Conservation (phyloP, 2,888 invertebrate species). For the Brachylomia viminalis region DNA sequence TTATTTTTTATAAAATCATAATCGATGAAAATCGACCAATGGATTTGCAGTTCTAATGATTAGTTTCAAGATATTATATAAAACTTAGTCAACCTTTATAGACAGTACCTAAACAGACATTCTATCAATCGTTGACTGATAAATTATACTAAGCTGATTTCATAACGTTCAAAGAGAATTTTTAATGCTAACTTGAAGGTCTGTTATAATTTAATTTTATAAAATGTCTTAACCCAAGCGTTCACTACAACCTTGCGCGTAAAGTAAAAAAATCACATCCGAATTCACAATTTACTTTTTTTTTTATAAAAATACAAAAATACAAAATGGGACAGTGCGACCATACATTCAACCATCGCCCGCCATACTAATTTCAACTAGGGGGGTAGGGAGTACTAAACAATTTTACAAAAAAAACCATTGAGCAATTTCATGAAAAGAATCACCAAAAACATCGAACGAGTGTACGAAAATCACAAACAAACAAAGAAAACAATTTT, state of each 20-base stretch:
- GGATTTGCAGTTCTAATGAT: slow-evolving; percentile 28
- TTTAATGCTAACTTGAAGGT: slow-evolving; percentile 69
- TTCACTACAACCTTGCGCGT: slow-evolving; percentile 84
- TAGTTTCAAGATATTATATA: slow-evolving; percentile 33
- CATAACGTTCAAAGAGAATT: slow-evolving; percentile 27
- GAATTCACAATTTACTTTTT: slow-evolving; percentile 86
- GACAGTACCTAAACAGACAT: not conserved
- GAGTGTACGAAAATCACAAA: slow-evolving; percentile 75
- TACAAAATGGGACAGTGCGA: slow-evolving; percentile 90
- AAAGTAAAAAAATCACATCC: slow-evolving; percentile 87
- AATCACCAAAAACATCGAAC: slow-evolving; percentile 78
- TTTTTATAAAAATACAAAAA: slow-evolving; percentile 91
- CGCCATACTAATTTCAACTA: slow-evolving; percentile 79
- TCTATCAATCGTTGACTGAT: slow-evolving; percentile 7
- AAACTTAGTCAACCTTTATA: slow-evolving; percentile 19
- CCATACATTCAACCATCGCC: slow-evolving; percentile 84
- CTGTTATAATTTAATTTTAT: slow-evolving; percentile 68
- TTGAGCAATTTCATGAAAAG: slow-evolving; percentile 88
- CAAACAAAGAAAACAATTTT: slow-evolving; percentile 69
- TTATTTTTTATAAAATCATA: slow-evolving; percentile 47
- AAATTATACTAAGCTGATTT: slow-evolving; percentile 27
- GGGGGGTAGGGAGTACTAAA: slow-evolving; percentile 85
- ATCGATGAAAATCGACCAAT: slow-evolving; percentile 19
- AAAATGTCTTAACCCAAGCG: slow-evolving; percentile 73
- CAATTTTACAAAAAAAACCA: slow-evolving; percentile 81